Percentiles rank a stretch among this genome's conserved stretches.
Evolutionary conservation across 2,888 invertebrate genomes (phyloP).

Genomic region (Aquatica leii): DNA sequence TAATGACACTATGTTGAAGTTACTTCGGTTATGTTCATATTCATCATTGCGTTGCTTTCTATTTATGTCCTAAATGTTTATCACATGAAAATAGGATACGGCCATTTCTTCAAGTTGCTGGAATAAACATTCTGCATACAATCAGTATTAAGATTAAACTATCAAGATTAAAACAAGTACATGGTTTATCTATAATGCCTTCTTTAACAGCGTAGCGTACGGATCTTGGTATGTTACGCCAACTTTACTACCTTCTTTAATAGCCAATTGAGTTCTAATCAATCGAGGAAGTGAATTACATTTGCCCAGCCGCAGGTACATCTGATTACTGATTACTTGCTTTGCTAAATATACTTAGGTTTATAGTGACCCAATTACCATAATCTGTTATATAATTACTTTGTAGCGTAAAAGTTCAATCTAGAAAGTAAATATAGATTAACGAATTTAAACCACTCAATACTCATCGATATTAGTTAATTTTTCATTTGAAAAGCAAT

Average conservation of each 20-base stretch:
- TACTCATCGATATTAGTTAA: too few species aligned
- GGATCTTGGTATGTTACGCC: conserved; percentile 32
- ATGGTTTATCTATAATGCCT: conserved; percentile 31
- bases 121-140: background rate
- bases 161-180: conserved; percentile 35
- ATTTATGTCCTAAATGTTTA: too few species aligned
- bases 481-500: too few species aligned
- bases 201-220: conserved; percentile 35
- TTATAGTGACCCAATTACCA: conserved; percentile 10
- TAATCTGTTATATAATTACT: background rate
- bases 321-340: conserved; percentile 26
- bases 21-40: too few species aligned
- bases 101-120: too few species aligned
- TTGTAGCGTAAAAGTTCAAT: too few species aligned
- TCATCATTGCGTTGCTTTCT: too few species aligned
- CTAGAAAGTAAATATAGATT: too few species aligned
- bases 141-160: conserved; percentile 15
- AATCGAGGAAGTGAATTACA: conserved; percentile 34
- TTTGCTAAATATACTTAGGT: conserved; percentile 22
- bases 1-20: too few species aligned
- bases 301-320: conserved; percentile 27
- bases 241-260: conserved; percentile 34
- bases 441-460: too few species aligned
- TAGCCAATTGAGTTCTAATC: conserved; percentile 34
- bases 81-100: too few species aligned